These are phyloP conservation scores for Crotophaga sulcirostris DNA, from an alignment of 2,113 vertebrate species.

Conservation along the genomic window DNA sequence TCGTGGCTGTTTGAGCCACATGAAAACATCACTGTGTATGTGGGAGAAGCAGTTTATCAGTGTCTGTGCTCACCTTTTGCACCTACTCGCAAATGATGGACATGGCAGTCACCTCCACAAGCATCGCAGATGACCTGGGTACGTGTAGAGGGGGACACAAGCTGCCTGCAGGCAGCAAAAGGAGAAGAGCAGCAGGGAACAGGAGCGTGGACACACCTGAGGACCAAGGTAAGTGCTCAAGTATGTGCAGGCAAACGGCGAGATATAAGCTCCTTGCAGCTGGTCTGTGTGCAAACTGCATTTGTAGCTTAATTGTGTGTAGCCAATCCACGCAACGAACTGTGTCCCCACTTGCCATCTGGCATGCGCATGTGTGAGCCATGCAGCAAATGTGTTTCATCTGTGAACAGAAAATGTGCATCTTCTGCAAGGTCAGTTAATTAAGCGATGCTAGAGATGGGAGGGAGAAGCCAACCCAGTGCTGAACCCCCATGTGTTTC, in stretches of 20 bases:
- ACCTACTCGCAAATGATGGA: accelerated
- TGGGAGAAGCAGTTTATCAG: accelerated
- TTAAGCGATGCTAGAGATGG: not conserved
- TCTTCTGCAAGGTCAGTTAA: not conserved
- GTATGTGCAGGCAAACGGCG: not conserved
- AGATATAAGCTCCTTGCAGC: not conserved
- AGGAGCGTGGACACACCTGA: not conserved
- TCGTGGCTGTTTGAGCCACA: not conserved
- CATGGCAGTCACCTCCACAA: accelerated
- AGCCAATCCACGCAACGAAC: not conserved
- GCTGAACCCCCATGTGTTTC: accelerated
- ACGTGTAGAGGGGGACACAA: accelerated
- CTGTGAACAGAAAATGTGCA: not conserved
- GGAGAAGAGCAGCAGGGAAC: not conserved
- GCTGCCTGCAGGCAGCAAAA: not conserved
- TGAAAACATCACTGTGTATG: accelerated
- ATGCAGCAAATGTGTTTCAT: not conserved
- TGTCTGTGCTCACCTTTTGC: not conserved
- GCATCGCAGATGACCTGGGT: not conserved
- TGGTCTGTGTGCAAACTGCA: not conserved
- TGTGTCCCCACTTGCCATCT: not conserved
- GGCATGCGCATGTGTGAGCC: not conserved
- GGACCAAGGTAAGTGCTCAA: not conserved
- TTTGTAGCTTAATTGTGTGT: not conserved
- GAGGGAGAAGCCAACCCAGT: not conserved